Conservation (phyloP, 2,113 vertebrate genomes). For the Monopterus albus region DNA sequence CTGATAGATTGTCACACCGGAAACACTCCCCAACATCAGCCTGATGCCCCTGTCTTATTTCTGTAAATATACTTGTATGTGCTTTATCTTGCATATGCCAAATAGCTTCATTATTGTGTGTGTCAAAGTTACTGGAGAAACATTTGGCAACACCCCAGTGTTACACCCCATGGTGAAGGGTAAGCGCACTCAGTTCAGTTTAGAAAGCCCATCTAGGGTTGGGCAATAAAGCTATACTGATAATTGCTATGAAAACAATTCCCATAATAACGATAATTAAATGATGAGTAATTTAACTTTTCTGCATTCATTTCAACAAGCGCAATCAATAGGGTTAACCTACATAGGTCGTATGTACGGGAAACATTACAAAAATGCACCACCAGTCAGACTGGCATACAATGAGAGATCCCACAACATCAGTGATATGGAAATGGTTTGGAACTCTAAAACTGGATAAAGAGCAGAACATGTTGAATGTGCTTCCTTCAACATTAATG, state of each 20-base stretch:
- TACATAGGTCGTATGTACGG: too few species aligned
- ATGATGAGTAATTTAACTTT: too few species aligned
- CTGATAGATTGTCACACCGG: constrained; percentile 58
- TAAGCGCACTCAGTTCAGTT: constrained; percentile 12
- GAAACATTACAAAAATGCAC: too few species aligned
- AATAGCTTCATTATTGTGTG: constrained; percentile 24
- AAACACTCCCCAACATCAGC: constrained; percentile 39
- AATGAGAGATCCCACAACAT: background rate
- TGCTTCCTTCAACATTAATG: too few species aligned
- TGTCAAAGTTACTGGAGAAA: constrained; percentile 34
- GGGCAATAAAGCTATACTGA: too few species aligned
- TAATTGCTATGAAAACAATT: too few species aligned
- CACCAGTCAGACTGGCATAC: too few species aligned
- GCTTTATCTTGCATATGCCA: constrained; percentile 37
- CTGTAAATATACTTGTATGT: constrained; percentile 48
- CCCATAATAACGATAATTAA: too few species aligned
- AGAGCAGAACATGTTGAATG: background rate
- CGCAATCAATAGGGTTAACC: too few species aligned
- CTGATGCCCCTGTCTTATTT: constrained; percentile 31
- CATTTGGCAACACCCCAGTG: too few species aligned
- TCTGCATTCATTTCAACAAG: too few species aligned
- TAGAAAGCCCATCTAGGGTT: constrained; percentile 13
- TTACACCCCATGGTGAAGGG: too few species aligned
- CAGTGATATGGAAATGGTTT: background rate
- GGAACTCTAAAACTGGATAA: background rate